Evolutionary conservation across 2,797 vertebrate species (phyloP), one percentile per base, ranked within the genome.

Genomic region (Echeneis naucrates): DNA sequence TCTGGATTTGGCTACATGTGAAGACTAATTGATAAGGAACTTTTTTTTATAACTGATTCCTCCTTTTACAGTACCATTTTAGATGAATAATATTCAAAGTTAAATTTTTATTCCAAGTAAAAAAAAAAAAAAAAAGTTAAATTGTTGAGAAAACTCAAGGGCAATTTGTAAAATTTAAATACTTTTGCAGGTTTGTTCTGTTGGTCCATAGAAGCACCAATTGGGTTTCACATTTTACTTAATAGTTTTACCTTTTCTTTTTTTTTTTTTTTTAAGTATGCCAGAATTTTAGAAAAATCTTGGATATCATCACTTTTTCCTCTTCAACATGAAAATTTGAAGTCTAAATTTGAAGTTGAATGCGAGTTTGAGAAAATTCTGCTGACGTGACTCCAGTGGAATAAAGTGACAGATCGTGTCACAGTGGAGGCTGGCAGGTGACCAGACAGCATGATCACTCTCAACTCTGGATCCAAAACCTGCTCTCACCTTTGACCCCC

Each of bases 401-500:
- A 38, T 30, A 51, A 80, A 82, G 73, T 44, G 70, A 72, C 83
- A 75, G 77, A 75, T 80, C 59, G 70, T 51, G 76, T 71, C 62
- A 14, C 76, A 74, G 76, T 3, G 45, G 74, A 71, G 66, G 47
- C 16, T 81, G 78, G 69, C 79, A 74, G 57, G 8, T 9, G 1
- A 52, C 50, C 54, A 45, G 75, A 0, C 65, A 81, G 78, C 26
- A 67, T 65, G 77, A 77, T 12, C 52, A 45, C 57, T 11, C 55
- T 52, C 40, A 33, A 23, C 27, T 62, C 62, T 63, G 53, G 42
- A 10, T 64, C 66, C 59, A 68, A 58, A 83, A 57, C 65, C 75
- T 35, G 52, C 74, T 71, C 55, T 76, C 17, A 75, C 68, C 80
- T 69, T 40, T 53, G 71, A 75, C 64, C 75, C n/a, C 12, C 47